Evolutionary conservation across 2,113 vertebrate genomes (phyloP).

Genomic region (Puntigrus tetrazona): DNA sequence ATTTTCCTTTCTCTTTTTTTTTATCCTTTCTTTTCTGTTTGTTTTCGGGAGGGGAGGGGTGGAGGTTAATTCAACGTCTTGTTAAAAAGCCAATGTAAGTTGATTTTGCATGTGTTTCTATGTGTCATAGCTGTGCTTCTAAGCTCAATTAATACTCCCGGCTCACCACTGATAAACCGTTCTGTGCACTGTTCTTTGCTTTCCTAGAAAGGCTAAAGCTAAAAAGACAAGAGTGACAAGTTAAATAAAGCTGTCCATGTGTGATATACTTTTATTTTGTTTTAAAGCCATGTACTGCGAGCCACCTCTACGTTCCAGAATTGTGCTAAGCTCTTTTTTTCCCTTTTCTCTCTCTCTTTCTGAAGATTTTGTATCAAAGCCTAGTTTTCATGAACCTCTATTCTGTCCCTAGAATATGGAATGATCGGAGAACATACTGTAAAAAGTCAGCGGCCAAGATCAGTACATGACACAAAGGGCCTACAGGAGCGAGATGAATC

Average conservation of each 20-base stretch:
- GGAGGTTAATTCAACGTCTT: conserved; percentile 52
- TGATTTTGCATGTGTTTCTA: conserved; percentile 80
- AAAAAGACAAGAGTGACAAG: conserved; percentile 53
- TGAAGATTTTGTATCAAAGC: conserved; percentile 75
- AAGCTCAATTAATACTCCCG: conserved; percentile 79
- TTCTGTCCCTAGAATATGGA: conserved; percentile 99
- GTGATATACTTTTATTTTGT: conserved; percentile 76
- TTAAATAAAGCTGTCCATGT: conserved; percentile 71
- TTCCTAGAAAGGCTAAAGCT: conserved; percentile 60
- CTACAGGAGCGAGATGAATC: conserved; percentile 99
- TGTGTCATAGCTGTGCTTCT: conserved; percentile 79
- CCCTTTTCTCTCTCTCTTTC: conserved; percentile 61
- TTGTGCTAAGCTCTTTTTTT: conserved; percentile 73
- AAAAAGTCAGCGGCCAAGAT: conserved; percentile 99
- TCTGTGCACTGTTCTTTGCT: conserved; percentile 74
- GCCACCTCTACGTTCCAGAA: conserved; percentile 64
- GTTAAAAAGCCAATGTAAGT: conserved; percentile 67
- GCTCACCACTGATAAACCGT: conserved; percentile 75
- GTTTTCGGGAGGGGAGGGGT: conserved; percentile 51
- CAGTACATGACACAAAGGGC: conserved; percentile 99
- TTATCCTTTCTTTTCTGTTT: conserved; percentile 58
- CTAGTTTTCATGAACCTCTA: conserved; percentile 99
- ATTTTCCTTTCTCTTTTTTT: conserved; percentile 77
- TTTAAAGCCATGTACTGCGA: conserved; percentile 70
- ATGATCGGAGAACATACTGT: conserved; percentile 99